Evolutionary conservation across 2,113 vertebrate genomes (phyloP), one percentile per base, ranked within the genome.

Genomic region (Capricornis sumatraensis): DNA sequence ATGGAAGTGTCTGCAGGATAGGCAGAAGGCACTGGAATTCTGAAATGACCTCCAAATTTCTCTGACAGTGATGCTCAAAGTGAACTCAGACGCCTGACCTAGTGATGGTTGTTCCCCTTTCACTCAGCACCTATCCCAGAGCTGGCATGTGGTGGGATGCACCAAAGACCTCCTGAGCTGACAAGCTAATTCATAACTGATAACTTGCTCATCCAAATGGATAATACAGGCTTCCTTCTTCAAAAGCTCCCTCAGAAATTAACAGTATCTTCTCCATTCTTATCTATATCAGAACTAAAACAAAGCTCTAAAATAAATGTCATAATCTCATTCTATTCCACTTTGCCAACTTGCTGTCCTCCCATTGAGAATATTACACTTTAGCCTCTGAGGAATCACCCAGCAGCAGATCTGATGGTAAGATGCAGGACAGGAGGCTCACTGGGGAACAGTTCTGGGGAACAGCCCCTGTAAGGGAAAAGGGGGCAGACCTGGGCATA

Each of bases 101-200:
- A 25, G 0, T 8, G 14, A 3, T 1, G 6, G 40, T 27, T 4
- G 5, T 6, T 16, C 15, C 33, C 2, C 9, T 30, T 25, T n/a
- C 2, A 30, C 47, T 50, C 28, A 8, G n/a, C 4, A 25, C 27
- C 47, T 15, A 2, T 36, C 21, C 5, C 15, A 47, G 33, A 40
- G 45, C 43, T 74, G 43, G 50, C 33, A 4, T 0, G 1, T 17
- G 47, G 52, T 13, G 5, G 58, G 23, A 21, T 2, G 13, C 36
- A n/a, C 28, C 2, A 13, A 40, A 8, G 25, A 28, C 27, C 57
- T 55, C 57, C 36, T 71, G 27, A 57, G 40, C 27, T 23, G 6
- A 50, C 3, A 16, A 53, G 5, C 12, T 0, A 30, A 13, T 55
- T 25, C 23, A 23, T 17, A 30, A 14, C 6, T 9, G 62, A 16